These are phyloP conservation scores for Musca vetustissima DNA, from an alignment of 1,140 invertebrate genomes.

Conservation along the genomic window DNA sequence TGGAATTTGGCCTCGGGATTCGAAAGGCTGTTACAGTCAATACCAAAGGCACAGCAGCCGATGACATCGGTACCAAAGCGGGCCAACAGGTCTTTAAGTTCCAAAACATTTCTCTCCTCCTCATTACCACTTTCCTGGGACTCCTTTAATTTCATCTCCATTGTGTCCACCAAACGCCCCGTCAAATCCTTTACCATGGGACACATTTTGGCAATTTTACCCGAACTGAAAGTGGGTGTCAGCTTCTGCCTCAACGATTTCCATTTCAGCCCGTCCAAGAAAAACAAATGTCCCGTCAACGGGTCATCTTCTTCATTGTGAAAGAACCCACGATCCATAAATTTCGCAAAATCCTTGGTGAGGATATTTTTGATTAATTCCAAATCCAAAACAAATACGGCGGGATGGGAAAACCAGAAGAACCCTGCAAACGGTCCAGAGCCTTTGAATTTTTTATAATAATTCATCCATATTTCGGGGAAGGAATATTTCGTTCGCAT, in stretches of 20 bases:
- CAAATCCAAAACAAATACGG: constrained; percentile 12
- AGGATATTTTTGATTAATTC: constrained; percentile 59
- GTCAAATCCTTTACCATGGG: constrained; percentile 31
- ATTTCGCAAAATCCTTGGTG: constrained; percentile 60
- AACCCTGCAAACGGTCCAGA: constrained; percentile 51
- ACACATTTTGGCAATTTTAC: constrained; percentile 60
- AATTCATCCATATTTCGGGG: constrained; percentile 8
- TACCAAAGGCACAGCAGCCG: constrained; percentile 38
- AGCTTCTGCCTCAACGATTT: constrained; percentile 60
- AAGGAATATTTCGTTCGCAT: background rate
- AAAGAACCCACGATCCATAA: constrained; percentile 57
- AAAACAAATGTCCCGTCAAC: constrained; percentile 56
- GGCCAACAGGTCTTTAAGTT: constrained; percentile 50
- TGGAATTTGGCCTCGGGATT: constrained; percentile 58
- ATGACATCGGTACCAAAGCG: constrained; percentile 66
- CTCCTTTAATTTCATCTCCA: too few species aligned
- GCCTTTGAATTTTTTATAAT: constrained; percentile 47
- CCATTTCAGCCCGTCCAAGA: constrained; percentile 59
- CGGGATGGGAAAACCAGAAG: background rate
- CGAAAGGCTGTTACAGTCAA: background rate
- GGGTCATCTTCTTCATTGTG: constrained; percentile 57
- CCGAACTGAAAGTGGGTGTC: constrained; percentile 63
- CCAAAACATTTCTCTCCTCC: constrained; percentile 33
- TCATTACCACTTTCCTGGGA: constrained; percentile 28
- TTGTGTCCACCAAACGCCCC: background rate